Evolutionary conservation across 2,113 vertebrate genomes (phyloP), one percentile per base, ranked within the genome.

Genomic region (Casuarius casuarius): DNA sequence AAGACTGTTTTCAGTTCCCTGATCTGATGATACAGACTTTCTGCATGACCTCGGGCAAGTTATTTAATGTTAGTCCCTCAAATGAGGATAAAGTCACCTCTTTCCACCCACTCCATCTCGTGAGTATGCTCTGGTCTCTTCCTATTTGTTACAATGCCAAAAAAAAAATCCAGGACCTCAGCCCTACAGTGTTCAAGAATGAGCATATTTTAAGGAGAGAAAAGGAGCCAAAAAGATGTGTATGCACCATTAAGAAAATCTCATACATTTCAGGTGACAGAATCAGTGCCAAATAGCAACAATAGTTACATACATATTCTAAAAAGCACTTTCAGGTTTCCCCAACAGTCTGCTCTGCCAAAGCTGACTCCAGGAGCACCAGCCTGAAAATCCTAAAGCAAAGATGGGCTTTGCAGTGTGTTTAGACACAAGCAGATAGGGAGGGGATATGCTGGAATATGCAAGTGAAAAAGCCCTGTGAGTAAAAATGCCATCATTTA

Each of bases 261-360:
- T 81, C 71, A 83, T 90, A 63, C 93, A 85, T 88, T 96, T 93
- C 72, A 84, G 90, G 85, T 90, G 94, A 96, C 79, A 73, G 83
- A 92, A 90, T 90, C 72, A 78, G 85, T 81, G 95, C 93, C 95
- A 95, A 95, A 35, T 4, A 48, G 63, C 38, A 94, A 88, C 85
- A 81, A 89, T 68, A 61, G 22, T 90, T 61, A 74, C 31, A 86
- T 68, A 44, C 49, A 74, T 86, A 92, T 93, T 86, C 72, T 75
- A 65, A 86, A 90, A 51, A 48, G 48, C 80, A 65, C 48, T 90
- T 95, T 81, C 73, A 78, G 72, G n/a, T 84, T 92, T 92, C 83
- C 85, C 83, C 85, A 87, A 42, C 3, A 92, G 82, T 63, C 75
- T 94, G 90, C 63, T 90, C 72, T 65, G 76, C 92, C 76, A 72